phyloP scores from a whole-genome alignment of 1,140 invertebrate species.

The Papilio polytes region DNA sequence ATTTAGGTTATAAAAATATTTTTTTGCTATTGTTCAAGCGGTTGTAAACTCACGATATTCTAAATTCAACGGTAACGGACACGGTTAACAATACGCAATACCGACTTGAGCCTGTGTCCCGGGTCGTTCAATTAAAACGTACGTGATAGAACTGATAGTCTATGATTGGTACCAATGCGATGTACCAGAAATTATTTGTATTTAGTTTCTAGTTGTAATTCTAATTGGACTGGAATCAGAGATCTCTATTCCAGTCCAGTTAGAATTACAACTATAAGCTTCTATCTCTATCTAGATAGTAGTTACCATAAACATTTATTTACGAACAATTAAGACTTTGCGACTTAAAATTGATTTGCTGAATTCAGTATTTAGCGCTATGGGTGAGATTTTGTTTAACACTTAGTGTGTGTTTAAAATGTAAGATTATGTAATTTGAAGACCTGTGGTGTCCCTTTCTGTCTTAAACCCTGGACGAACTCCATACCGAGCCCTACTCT shows the following conservation, averaged over 20 bases:
- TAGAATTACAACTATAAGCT: too few species aligned
- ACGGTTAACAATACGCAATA: not conserved
- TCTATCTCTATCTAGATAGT: too few species aligned
- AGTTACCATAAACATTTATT: too few species aligned
- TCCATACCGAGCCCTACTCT: too few species aligned
- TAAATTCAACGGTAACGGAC: not conserved
- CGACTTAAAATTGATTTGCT: too few species aligned
- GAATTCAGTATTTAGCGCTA: too few species aligned
- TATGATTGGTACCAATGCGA: not conserved
- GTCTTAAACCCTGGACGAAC: too few species aligned
- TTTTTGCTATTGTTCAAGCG: not conserved
- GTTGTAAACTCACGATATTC: not conserved
- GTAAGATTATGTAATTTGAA: too few species aligned
- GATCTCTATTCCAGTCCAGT: not conserved
- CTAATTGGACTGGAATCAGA: not conserved
- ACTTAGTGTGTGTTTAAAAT: too few species aligned
- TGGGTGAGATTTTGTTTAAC: too few species aligned
- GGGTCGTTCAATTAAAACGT: slow-evolving; percentile 4
- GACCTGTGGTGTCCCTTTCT: too few species aligned
- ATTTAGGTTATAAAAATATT: not conserved
- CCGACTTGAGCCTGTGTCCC: not conserved
- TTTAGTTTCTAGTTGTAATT: not conserved
- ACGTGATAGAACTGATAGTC: not conserved
- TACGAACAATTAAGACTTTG: too few species aligned
- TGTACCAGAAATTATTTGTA: not conserved